A percentile compares a stretch with the other conserved stretches of the same genome.
phyloP scores from a whole-genome alignment of 2,113 vertebrate species.

The Nerophis ophidion region DNA sequence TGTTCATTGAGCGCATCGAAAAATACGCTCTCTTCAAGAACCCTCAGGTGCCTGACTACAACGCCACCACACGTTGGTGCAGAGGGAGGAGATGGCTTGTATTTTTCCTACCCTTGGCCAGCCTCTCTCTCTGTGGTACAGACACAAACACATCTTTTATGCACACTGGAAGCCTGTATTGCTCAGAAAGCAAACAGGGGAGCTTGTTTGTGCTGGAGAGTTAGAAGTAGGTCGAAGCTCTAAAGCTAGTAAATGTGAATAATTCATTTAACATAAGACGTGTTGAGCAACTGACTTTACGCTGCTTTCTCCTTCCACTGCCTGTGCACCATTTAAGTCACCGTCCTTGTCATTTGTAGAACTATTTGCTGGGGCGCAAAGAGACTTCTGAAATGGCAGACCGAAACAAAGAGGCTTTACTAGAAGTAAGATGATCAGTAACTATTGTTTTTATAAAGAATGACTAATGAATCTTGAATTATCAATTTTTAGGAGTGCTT shows the following conservation, averaged over 20 bases:
- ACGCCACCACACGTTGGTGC: neutral
- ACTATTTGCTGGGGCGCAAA: conserved; percentile 94
- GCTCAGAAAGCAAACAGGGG: conserved; percentile 13
- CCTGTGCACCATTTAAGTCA: neutral
- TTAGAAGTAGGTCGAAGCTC: conserved; percentile 59
- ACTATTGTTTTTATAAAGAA: neutral
- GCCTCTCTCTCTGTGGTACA: neutral
- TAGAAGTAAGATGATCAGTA: conserved; percentile 76
- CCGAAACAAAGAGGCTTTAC: conserved; percentile 92
- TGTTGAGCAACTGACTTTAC: conserved; percentile 27
- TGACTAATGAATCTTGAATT: neutral
- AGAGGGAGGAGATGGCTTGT: neutral
- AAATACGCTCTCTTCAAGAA: conserved; percentile 98
- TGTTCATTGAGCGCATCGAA: conserved; percentile 97
- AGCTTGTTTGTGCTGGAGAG: conserved; percentile 38
- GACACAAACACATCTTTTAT: conserved; percentile 30
- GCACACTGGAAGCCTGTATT: conserved; percentile 27
- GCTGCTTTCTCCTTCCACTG: neutral
- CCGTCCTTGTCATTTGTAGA: conserved; percentile 67
- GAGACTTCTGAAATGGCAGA: conserved; percentile 97
- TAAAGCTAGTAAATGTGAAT: conserved; percentile 55
- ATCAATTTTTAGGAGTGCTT: conserved; percentile 84
- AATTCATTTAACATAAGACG: conserved; percentile 52
- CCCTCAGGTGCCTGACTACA: conserved; percentile 77
- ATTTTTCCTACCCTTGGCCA: neutral